Base-by-base conservation (phyloP, 1,140 invertebrate genomes). In the Magallana ariakensis region DNA sequence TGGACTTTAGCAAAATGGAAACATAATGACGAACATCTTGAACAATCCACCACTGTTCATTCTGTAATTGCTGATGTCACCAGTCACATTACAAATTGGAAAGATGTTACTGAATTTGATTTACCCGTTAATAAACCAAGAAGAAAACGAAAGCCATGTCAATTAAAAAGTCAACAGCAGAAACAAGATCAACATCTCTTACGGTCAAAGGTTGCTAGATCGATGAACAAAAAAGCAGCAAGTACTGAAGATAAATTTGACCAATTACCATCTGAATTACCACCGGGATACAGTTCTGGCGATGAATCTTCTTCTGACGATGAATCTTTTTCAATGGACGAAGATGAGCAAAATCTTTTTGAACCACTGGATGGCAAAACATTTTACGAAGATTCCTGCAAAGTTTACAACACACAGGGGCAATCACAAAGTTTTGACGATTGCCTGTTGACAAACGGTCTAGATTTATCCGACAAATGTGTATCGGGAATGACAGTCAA, bases 41-140 rank as follows among this genome's bases (percentile, higher is more conserved):
- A 46, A 4, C 33, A 46, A 46, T 46, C 33, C 33, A 46, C 33
- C 33, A 46, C 33, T 13, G 22, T 75, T 11, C 66, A 33, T 75
- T 13, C 11, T 33, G 66, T 26, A 75, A 75, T 75, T 75, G 22
- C 22, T 46, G 22, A 75, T 26, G 19, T 33, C 13, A 75, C 22
- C 15, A 33, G 22, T 75, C 22, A 19, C 8, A 75, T 75, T 13
- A 75, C 22, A 75, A 75, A 26, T 13, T 75, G 66, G 66, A 75
- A 75, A 75, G 66, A 75, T 26, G 66, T 75, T 13, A 75, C 66
- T 26, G 66, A 75, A 13, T 75, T 75, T 13, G 66, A 75, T 26
- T 33, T 75, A 6, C 66, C 66, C 1, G 22, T 75, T 75, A 9
- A 11, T 26, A 75, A 26, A 75, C 22, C 66, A 9, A 19, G 66